These are phyloP conservation scores for Periophthalmus magnuspinnatus DNA, from an alignment of 2,797 vertebrate genomes.

Conservation along the genomic window DNA sequence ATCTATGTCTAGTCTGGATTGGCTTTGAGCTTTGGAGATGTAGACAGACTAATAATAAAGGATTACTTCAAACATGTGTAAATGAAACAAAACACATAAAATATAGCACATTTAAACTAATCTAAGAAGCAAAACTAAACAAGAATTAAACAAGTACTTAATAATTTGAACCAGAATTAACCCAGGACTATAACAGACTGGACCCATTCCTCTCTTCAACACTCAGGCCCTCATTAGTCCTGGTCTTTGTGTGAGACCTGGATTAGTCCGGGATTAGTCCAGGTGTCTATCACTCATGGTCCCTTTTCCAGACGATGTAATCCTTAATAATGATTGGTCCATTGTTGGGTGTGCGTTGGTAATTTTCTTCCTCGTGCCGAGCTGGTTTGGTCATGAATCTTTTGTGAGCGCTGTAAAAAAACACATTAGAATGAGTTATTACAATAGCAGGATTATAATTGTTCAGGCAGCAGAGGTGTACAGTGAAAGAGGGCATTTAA, in stretches of 20 bases:
- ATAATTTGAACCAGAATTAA: neutral
- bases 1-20: no score
- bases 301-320: neutral
- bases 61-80: no score
- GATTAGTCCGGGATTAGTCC: constrained; percentile 6
- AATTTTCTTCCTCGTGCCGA: neutral
- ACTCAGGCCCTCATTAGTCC: neutral
- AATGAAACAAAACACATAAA: no score
- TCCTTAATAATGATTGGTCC: constrained; percentile 3
- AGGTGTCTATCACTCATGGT: constrained; percentile 5
- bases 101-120: no score
- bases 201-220: neutral
- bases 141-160: neutral
- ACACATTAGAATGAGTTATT: neutral
- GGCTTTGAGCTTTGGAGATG: no score
- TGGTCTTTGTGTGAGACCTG: neutral
- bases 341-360: neutral
- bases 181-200: neutral
- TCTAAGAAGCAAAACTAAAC: neutral
- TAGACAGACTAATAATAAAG: no score
- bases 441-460: neutral
- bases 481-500: neutral
- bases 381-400: neutral
- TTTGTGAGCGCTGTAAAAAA: constrained; percentile 1
- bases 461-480: neutral